Evolutionary conservation across 2,888 invertebrate genomes (phyloP).

Genomic region (Eutolmus rufibarbis): DNA sequence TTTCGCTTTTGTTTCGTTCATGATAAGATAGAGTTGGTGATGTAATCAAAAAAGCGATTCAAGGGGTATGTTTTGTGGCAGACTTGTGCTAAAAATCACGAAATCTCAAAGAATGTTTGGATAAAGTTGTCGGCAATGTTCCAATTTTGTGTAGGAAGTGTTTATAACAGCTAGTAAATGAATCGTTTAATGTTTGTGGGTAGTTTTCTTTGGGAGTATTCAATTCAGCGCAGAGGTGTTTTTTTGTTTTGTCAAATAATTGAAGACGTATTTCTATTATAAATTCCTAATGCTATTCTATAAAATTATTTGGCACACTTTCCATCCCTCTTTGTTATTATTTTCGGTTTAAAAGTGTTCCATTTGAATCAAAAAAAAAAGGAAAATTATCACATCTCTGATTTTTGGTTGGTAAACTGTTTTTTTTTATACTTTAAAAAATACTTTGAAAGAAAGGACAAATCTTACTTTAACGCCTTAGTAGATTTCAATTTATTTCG

Average conservation of each 20-base stretch:
- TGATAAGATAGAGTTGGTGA: neutral
- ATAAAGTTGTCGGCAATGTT: neutral
- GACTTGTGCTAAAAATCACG: neutral
- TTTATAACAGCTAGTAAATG: neutral
- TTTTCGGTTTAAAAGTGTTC: neutral
- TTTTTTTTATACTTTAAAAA: too few species aligned
- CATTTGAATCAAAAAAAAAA: neutral
- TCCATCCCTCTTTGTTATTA: neutral
- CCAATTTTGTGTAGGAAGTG: neutral
- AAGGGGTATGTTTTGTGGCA: neutral
- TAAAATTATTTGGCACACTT: neutral
- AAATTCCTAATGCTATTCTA: neutral
- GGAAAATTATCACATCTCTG: neutral
- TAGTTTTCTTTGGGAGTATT: neutral
- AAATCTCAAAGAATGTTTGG: neutral
- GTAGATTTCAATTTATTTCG: too few species aligned
- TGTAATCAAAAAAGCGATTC: neutral
- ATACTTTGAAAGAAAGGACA: too few species aligned
- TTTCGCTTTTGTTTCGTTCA: neutral
- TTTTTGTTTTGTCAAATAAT: neutral
- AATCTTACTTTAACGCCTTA: too few species aligned
- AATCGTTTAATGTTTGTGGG: neutral
- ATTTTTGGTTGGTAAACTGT: too few species aligned
- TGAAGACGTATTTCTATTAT: neutral
- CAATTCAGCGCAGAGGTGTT: neutral